phyloP scores from a whole-genome alignment of 2,888 invertebrate species.

The Drosophila demipolita region DNA sequence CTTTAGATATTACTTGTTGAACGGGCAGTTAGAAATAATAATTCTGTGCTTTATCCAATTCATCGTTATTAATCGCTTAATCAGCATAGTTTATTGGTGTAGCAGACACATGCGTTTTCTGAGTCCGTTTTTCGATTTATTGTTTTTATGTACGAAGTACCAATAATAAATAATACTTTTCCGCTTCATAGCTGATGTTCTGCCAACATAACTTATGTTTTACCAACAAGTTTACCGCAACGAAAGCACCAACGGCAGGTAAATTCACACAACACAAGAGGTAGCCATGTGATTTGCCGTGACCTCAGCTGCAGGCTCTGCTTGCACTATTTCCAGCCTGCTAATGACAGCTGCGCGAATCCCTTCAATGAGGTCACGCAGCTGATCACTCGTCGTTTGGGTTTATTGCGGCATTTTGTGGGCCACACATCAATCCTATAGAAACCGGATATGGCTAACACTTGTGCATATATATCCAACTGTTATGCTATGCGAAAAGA shows the following conservation, averaged over 20 bases:
- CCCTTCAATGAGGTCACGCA: constrained; percentile 67
- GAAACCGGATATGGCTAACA: constrained; percentile 29
- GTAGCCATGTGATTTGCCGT: neutral
- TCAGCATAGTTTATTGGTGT: neutral
- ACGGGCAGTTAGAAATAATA: constrained; percentile 1
- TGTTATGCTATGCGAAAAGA: neutral
- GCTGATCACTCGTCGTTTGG: constrained; percentile 81
- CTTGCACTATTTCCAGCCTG: neutral
- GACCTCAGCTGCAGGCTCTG: neutral
- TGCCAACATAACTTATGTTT: neutral
- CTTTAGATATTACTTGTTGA: constrained; percentile 23
- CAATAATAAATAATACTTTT: neutral
- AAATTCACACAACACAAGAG: neutral
- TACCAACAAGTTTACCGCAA: neutral
- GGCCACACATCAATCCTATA: constrained; percentile 49
- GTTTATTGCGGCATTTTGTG: constrained; percentile 56
- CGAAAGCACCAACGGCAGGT: neutral
- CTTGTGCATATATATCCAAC: constrained; percentile 52
- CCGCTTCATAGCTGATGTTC: neutral
- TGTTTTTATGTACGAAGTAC: neutral
- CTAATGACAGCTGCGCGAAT: constrained; percentile 27
- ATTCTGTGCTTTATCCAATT: neutral
- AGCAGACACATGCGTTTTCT: neutral
- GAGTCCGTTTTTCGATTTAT: neutral
- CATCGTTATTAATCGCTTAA: neutral